Evolutionary conservation across 2,888 invertebrate species (phyloP).

Genomic region (Heteropelma amictum): DNA sequence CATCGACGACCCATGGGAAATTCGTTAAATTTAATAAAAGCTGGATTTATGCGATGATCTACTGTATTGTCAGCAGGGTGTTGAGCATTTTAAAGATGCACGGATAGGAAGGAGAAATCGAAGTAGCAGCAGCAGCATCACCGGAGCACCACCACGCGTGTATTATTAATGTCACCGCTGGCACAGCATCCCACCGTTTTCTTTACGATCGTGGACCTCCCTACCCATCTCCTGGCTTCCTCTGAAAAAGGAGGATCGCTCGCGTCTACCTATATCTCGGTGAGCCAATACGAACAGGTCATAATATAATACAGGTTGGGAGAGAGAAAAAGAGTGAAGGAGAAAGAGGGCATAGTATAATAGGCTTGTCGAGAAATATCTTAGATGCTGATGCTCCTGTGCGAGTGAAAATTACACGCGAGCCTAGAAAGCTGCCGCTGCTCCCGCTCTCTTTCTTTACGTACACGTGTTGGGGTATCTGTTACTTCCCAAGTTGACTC

Average conservation of each 20-base stretch:
- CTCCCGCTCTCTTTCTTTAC: background rate
- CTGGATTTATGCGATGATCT: background rate
- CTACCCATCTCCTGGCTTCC: constrained; percentile 49
- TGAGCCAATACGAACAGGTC: constrained; percentile 41
- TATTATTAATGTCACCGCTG: constrained; percentile 60
- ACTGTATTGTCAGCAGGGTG: constrained; percentile 40
- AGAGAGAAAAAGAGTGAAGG: background rate
- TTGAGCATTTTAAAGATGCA: constrained; percentile 37
- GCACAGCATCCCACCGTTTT: constrained; percentile 50
- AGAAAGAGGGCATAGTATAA: constrained; percentile 29
- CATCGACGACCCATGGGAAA: background rate
- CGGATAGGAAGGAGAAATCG: constrained; percentile 32
- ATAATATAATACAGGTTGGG: constrained; percentile 44
- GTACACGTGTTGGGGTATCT: too few relatives aligned
- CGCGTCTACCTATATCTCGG: constrained; percentile 40
- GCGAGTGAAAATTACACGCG: constrained; percentile 13
- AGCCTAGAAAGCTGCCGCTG: background rate
- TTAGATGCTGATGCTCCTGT: constrained; percentile 36
- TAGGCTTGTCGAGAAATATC: constrained; percentile 44
- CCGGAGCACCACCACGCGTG: constrained; percentile 21
- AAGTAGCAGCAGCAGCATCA: constrained; percentile 40
- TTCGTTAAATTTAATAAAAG: background rate
- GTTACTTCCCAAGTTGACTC: background rate
- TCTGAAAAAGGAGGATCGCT: constrained; percentile 24
- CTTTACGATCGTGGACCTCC: constrained; percentile 57